These are phyloP conservation scores for Dipodomys ordii DNA, from an alignment of 2,113 vertebrate species.

Conservation along the genomic window DNA sequence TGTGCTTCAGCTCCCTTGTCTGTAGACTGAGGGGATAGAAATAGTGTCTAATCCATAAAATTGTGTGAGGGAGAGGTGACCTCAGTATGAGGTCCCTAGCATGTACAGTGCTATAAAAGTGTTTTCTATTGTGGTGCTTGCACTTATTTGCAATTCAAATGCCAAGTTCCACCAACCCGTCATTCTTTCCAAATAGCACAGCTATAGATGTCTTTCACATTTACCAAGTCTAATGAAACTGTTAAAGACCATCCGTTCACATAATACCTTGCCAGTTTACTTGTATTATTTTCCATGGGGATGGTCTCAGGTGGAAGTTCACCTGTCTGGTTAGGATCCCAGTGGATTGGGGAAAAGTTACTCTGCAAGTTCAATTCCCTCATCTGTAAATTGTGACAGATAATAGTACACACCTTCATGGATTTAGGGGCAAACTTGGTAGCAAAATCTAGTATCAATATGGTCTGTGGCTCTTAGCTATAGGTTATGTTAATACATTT, in stretches of 20 bases:
- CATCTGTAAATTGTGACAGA: not conserved
- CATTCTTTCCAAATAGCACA: not conserved
- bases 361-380: not conserved
- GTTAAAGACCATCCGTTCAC: not conserved
- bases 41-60: not conserved
- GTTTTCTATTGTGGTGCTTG: not conserved
- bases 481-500: not conserved
- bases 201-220: not conserved
- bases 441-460: not conserved
- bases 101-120: not conserved
- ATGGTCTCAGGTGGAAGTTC: not conserved
- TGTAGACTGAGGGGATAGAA: not conserved
- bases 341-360: not conserved
- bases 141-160: not conserved
- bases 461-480: not conserved
- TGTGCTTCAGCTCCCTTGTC: not conserved
- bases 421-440: not conserved
- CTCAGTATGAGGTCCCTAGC: not conserved
- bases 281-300: not conserved
- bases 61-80: not conserved
- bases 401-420: not conserved
- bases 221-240: not conserved
- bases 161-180: not conserved
- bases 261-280: not conserved
- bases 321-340: not conserved